Base-by-base conservation (phyloP, 2,113 vertebrate genomes). In the Malaclemys terrapin region DNA sequence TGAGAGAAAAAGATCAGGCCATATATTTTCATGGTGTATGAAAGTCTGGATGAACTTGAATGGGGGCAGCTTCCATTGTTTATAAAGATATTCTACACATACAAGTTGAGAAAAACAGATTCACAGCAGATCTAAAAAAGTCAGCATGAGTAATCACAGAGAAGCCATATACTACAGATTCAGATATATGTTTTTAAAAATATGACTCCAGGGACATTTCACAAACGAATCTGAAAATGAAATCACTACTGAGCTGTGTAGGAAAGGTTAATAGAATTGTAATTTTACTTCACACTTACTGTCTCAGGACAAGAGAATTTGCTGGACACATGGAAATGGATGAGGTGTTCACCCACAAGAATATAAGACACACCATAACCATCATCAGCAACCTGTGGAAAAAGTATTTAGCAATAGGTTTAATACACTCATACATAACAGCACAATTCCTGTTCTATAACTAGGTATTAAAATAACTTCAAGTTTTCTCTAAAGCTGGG, bases 331-430 rank as follows among this genome's bases (percentile, higher is more conserved):
- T 99, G 99, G 96, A 99, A 99, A 90, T 99, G 99, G 97, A 99
- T 99, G 81, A 98, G 98, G 82, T 99, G 97, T 56, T 99, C 99
- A 24, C 95, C 99, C 69, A 99, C 90, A 14, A 99, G 98, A 13
- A 99, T 99, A 85, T 99, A 99, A 4, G 99, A 99, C 87, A 99
- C 99, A 3, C 99, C 99, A 8, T 99, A 99, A 80, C 99, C 99
- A 56, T 99, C 99, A 91, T 99, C 99, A 59, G 99, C 99, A 85
- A 99, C 99, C 99, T 99, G 72, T 2, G 0, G 42, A 79, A 93
- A 91, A 50, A 88, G 72, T 54, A 78, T 78, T 78, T 47, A 47
- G 25, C 75, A 78, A 16, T 47, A 27, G 6, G 11, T 78, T 78
- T 47, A 47, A 25, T 25, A 24, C 80, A 83, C 78, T 79, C 59